Conservation (phyloP, 2,888 invertebrate species). For the Helleia helle region DNA sequence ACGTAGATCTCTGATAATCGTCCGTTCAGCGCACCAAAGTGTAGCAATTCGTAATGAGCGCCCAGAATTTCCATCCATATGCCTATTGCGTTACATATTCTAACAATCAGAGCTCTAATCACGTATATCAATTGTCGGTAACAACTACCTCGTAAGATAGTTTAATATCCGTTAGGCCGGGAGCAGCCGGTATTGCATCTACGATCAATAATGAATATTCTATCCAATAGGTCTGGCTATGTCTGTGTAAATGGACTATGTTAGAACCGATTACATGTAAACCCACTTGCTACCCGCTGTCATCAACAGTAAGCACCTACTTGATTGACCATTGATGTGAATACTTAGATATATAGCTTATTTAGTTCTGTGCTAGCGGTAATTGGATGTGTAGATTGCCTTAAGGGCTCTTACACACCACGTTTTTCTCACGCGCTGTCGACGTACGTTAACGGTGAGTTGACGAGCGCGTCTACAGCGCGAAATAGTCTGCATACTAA, state of each 20-base stretch:
- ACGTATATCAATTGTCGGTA: conserved; percentile 14
- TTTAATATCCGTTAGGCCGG: conserved; percentile 17
- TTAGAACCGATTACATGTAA: conserved; percentile 22
- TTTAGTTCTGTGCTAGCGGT: background rate
- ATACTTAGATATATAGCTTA: conserved; percentile 3
- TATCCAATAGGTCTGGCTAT: conserved; percentile 18
- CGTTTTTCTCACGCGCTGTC: too few relatives aligned
- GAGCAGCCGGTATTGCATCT: conserved; percentile 15
- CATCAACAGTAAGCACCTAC: conserved; percentile 18
- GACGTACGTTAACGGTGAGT: too few relatives aligned
- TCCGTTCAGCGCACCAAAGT: too few relatives aligned
- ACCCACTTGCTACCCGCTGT: conserved; percentile 21
- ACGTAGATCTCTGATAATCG: too few relatives aligned
- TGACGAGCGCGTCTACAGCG: too few relatives aligned
- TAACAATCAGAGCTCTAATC: conserved; percentile 10
- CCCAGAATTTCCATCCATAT: too few relatives aligned
- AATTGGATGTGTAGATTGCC: background rate
- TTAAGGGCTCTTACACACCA: too few relatives aligned
- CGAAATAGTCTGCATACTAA: too few relatives aligned
- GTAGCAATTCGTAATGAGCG: too few relatives aligned
- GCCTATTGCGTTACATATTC: conserved; percentile 10
- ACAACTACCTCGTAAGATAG: conserved; percentile 18
- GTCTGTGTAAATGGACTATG: conserved; percentile 22
- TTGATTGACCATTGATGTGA: conserved; percentile 16
- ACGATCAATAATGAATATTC: conserved; percentile 20